Conservation (phyloP, 2,797 vertebrate genomes). For the Salmo trutta region DNA sequence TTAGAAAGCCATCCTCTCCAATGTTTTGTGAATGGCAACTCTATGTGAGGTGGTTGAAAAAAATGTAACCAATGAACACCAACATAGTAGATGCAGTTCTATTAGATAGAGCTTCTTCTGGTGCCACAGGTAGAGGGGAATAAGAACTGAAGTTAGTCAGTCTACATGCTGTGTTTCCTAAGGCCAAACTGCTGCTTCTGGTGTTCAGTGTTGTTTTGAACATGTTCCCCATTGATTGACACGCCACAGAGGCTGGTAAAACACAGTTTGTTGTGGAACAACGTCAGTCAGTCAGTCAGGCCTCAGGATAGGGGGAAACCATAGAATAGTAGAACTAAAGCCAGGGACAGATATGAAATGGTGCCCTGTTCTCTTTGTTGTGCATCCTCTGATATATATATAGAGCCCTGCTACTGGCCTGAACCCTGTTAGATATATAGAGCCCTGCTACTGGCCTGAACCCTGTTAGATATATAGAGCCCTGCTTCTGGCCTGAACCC, state of each 20-base stretch:
- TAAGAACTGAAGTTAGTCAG: constrained; percentile 69
- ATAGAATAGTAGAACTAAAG: constrained; percentile 54
- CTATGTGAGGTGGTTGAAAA: too few relatives aligned
- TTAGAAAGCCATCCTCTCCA: too few relatives aligned
- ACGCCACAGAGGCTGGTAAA: constrained; percentile 80
- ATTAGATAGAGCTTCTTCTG: not conserved
- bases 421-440: too few relatives aligned
- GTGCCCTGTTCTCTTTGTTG: too few relatives aligned
- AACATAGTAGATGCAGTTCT: not conserved
- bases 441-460: too few relatives aligned
- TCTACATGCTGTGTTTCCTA: constrained; percentile 76
- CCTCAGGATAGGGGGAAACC: constrained; percentile 75
- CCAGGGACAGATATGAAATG: constrained; percentile 11
- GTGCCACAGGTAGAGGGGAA: not conserved
- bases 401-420: too few relatives aligned
- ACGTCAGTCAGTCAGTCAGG: constrained; percentile 77
- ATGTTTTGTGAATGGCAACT: too few relatives aligned
- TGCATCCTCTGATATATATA: too few relatives aligned
- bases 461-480: too few relatives aligned
- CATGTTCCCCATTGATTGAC: constrained; percentile 82
- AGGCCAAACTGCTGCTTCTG: constrained; percentile 80
- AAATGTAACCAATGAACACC: not conserved
- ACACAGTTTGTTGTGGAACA: constrained; percentile 77
- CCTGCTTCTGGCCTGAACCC: too few relatives aligned
- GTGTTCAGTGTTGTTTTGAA: constrained; percentile 83